These are phyloP conservation scores for Monarcha castaneiventris DNA, from an alignment of 2,113 vertebrate genomes.

Conservation along the genomic window DNA sequence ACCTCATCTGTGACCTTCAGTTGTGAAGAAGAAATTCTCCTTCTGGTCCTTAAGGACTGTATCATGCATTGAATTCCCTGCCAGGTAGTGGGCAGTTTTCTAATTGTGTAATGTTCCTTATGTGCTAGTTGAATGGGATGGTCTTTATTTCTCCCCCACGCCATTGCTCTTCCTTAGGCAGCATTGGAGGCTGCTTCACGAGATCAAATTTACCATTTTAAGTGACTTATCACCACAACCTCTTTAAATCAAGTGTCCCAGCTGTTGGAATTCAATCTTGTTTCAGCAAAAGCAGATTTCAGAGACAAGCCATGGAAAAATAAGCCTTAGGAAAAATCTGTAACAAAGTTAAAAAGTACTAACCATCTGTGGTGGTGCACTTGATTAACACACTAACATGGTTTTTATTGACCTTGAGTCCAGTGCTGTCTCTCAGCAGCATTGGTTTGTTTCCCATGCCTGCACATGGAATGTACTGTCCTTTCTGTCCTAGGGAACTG, in stretches of 20 bases:
- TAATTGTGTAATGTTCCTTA: neutral
- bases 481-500: neutral
- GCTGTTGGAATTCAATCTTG: neutral
- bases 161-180: neutral
- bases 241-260: neutral
- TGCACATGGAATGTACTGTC: neutral
- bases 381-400: rapidly evolving
- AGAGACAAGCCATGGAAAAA: neutral
- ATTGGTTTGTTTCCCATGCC: neutral
- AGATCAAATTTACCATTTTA: neutral
- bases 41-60: neutral
- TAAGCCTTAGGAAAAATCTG: neutral
- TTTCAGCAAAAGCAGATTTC: neutral
- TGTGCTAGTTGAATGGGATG: neutral
- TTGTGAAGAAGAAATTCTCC: neutral
- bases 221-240: neutral
- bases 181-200: neutral
- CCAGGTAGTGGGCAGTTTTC: neutral
- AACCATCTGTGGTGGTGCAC: neutral
- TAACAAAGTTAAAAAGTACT: neutral
- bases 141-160: neutral
- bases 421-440: neutral
- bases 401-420: neutral
- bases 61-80: neutral
- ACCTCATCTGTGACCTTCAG: neutral